phyloP scores from a whole-genome alignment of 2,888 invertebrate genomes.

The Ditula angustiorana region DNA sequence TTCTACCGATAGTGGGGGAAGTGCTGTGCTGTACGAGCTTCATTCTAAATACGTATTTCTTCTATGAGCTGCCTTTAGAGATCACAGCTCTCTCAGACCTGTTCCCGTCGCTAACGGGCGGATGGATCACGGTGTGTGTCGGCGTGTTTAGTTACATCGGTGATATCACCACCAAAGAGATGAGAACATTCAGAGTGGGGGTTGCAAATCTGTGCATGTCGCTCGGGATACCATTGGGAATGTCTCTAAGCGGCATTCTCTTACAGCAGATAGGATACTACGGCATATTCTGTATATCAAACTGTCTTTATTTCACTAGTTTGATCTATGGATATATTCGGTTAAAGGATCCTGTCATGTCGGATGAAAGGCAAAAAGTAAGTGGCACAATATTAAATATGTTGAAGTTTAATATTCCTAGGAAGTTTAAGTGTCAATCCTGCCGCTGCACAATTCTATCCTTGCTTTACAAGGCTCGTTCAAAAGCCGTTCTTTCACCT shows the following conservation, averaged over 20 bases:
- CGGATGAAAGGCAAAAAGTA: slow-evolving; percentile 73
- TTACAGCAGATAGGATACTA: slow-evolving; percentile 80
- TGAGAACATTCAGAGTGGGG: slow-evolving; percentile 87
- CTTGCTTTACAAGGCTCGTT: slow-evolving; percentile 18
- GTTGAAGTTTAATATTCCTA: slow-evolving; percentile 15
- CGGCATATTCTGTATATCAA: slow-evolving; percentile 80
- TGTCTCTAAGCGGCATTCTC: slow-evolving; percentile 84
- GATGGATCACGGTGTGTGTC: slow-evolving; percentile 86
- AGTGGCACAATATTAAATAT: slow-evolving; percentile 51
- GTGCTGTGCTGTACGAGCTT: slow-evolving; percentile 81
- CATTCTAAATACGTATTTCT: slow-evolving; percentile 84
- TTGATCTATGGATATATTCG: slow-evolving; percentile 80
- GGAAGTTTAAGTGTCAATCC: slow-evolving; percentile 9
- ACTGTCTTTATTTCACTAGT: slow-evolving; percentile 81
- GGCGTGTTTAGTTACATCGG: slow-evolving; percentile 88
- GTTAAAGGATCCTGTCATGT: slow-evolving; percentile 75
- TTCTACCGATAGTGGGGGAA: slow-evolving; percentile 85
- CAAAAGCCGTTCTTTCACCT: slow-evolving; percentile 27
- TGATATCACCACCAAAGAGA: slow-evolving; percentile 85
- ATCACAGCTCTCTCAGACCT: slow-evolving; percentile 83
- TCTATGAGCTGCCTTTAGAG: slow-evolving; percentile 85
- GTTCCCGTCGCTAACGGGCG: slow-evolving; percentile 84
- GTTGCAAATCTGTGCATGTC: slow-evolving; percentile 87
- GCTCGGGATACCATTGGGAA: slow-evolving; percentile 86
- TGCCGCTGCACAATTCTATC: neutral